Percentiles rank a stretch among this genome's conserved stretches.
These are phyloP conservation scores for Rhynchonema sp. DNA, from an alignment of 2,888 invertebrate genomes.

Conservation along the genomic window DNA sequence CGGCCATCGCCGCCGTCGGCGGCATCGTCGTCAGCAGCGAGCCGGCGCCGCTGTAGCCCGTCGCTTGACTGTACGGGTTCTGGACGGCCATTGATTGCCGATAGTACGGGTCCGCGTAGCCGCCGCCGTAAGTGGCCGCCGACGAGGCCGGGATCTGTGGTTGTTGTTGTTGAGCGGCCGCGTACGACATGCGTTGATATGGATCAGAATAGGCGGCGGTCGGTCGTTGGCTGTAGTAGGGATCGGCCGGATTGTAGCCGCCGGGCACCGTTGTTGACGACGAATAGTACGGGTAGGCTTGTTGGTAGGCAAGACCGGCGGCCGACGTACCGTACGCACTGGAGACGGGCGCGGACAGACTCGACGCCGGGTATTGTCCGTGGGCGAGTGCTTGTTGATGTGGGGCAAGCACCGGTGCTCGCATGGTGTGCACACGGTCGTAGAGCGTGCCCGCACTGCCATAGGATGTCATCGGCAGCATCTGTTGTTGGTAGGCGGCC, in stretches of 20 bases:
- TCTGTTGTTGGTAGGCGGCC: neutral
- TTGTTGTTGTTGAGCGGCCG: neutral
- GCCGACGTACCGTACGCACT: neutral
- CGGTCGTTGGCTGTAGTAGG: neutral
- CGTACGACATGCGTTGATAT: neutral
- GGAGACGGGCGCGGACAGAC: neutral
- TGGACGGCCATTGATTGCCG: slow-evolving; percentile 5
- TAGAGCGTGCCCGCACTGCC: neutral
- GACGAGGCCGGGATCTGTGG: slow-evolving; percentile 2
- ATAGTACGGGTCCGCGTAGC: slow-evolving; percentile 5
- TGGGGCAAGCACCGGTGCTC: neutral
- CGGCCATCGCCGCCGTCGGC: neutral
- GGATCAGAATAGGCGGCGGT: no score
- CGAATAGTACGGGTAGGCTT: neutral
- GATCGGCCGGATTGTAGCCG: neutral
- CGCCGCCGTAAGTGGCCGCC: slow-evolving; percentile 1
- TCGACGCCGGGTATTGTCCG: neutral
- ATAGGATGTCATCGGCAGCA: neutral
- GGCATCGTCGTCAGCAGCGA: neutral
- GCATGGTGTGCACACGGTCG: neutral
- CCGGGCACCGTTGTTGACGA: neutral
- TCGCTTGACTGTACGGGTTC: slow-evolving; percentile 7
- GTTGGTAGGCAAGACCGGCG: neutral
- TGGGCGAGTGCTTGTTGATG: neutral
- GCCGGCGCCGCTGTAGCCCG: neutral